Evolutionary conservation across 2,888 invertebrate genomes (phyloP).

Genomic region (Drosophila neonasuta): DNA sequence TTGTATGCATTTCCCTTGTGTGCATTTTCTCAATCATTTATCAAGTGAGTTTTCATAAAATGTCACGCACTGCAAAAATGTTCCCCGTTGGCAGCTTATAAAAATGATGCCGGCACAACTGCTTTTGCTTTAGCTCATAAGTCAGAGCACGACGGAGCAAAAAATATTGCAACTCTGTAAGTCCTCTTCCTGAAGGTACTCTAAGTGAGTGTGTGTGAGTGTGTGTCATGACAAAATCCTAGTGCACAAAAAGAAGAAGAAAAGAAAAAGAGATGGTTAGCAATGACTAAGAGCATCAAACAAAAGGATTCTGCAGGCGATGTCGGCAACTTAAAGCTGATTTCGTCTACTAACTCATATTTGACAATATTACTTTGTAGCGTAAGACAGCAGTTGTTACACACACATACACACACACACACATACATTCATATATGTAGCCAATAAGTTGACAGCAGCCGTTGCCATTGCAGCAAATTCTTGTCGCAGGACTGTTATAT

Average conservation of each 20-base stretch:
- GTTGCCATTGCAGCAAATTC: slow-evolving; percentile 65
- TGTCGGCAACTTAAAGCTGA: slow-evolving; percentile 66
- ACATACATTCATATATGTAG: slow-evolving; percentile 13
- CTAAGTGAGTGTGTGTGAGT: slow-evolving; percentile 1
- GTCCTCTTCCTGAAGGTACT: slow-evolving; percentile 15
- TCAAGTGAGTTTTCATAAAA: slow-evolving; percentile 75
- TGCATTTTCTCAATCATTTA: slow-evolving; percentile 65
- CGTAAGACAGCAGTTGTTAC: slow-evolving; percentile 56
- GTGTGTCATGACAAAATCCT: slow-evolving; percentile 55
- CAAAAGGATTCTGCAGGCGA: slow-evolving; percentile 57
- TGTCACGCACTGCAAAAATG: slow-evolving; percentile 69
- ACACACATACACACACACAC: slow-evolving; percentile 13
- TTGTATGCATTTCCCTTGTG: slow-evolving; percentile 37
- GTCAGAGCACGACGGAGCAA: slow-evolving; percentile 51
- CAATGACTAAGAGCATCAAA: slow-evolving; percentile 68
- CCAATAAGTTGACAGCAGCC: slow-evolving; percentile 75
- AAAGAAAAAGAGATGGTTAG: slow-evolving; percentile 37
- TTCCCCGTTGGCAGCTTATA: slow-evolving; percentile 61
- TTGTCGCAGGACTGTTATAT: slow-evolving; percentile 56
- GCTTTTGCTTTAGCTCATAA: slow-evolving; percentile 35
- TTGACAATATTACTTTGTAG: slow-evolving; percentile 76
- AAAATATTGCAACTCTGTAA: slow-evolving; percentile 51
- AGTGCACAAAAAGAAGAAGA: slow-evolving; percentile 25
- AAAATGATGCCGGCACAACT: slow-evolving; percentile 48
- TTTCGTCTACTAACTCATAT: slow-evolving; percentile 61